A percentile compares a stretch with the other conserved stretches of the same genome.
Evolutionary conservation across 2,888 invertebrate genomes (phyloP).

Genomic region (Vanessa cardui): DNA sequence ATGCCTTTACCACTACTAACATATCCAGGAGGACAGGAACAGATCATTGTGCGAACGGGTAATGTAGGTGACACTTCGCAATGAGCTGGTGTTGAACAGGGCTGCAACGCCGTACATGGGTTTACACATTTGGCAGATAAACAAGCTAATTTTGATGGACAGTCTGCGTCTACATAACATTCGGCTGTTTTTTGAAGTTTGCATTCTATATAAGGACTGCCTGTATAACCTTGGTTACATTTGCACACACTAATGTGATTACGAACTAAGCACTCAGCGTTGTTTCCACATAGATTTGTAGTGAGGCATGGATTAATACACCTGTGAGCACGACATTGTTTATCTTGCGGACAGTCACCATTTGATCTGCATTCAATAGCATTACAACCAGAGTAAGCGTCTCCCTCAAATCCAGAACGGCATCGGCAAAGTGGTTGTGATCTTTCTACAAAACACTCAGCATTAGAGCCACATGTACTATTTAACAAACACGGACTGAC

Average conservation of each 20-base stretch:
- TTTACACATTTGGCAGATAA: conserved; percentile 91
- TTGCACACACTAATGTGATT: conserved; percentile 94
- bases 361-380: conserved; percentile 93
- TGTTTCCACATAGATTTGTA: conserved; percentile 88
- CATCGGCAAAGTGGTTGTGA: conserved; percentile 91
- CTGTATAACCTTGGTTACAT: conserved; percentile 88
- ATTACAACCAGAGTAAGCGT: conserved; percentile 88
- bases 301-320: conserved; percentile 93
- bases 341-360: conserved; percentile 93
- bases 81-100: conserved; percentile 90
- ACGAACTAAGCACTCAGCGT: conserved; percentile 90
- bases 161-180: conserved; percentile 92
- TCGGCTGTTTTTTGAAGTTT: conserved; percentile 87
- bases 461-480: conserved; percentile 91
- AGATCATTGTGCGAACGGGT: conserved; percentile 94
- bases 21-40: conserved; percentile 94
- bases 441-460: conserved; percentile 90
- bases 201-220: conserved; percentile 93
- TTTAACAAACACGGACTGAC: conserved; percentile 92
- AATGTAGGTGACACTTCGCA: conserved; percentile 91
- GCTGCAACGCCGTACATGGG: conserved; percentile 89
- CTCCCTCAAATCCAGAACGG: conserved; percentile 90
- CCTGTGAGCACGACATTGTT: conserved; percentile 92
- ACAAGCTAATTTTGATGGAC: conserved; percentile 90
- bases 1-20: conserved; percentile 93